Conservation (phyloP, 1,140 invertebrate species). For the Orius insidiosus region DNA sequence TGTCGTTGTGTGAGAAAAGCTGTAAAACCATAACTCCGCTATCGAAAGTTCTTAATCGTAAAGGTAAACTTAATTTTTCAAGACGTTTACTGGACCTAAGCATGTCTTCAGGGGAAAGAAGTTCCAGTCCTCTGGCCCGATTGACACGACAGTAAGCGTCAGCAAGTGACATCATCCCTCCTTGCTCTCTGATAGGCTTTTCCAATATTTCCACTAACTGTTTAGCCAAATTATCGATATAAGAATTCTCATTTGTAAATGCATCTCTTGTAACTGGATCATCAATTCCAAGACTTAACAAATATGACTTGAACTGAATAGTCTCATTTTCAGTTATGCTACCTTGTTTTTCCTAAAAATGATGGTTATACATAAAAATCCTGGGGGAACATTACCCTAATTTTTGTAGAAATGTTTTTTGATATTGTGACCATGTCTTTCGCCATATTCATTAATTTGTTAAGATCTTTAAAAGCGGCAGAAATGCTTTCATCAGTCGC, state of each 20-base stretch:
- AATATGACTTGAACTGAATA: slow-evolving; percentile 84
- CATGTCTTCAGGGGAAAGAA: slow-evolving; percentile 87
- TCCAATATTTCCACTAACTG: slow-evolving; percentile 71
- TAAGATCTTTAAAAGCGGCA: slow-evolving; percentile 88
- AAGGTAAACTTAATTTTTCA: slow-evolving; percentile 44
- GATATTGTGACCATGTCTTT: slow-evolving; percentile 93
- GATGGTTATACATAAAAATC: slow-evolving; percentile 12
- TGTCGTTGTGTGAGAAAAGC: slow-evolving; percentile 57
- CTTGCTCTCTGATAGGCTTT: slow-evolving; percentile 71
- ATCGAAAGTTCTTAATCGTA: slow-evolving; percentile 67
- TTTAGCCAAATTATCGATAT: slow-evolving; percentile 70
- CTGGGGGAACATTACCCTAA: slow-evolving; percentile 47
- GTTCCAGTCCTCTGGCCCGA: slow-evolving; percentile 66
- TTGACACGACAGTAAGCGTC: slow-evolving; percentile 96
- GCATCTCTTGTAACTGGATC: slow-evolving; percentile 89
- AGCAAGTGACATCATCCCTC: slow-evolving; percentile 90
- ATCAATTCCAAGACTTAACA: slow-evolving; percentile 90
- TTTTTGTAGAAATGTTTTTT: slow-evolving; percentile 82
- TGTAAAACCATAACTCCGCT: slow-evolving; percentile 84
- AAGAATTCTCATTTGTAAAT: slow-evolving; percentile 71
- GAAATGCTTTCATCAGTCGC: slow-evolving; percentile 81
- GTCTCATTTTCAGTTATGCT: slow-evolving; percentile 97
- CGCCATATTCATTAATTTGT: slow-evolving; percentile 85
- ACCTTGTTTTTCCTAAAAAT: slow-evolving; percentile 71
- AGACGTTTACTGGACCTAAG: slow-evolving; percentile 69